Conservation (phyloP, 2,888 invertebrate genomes). For the Nomada flava region DNA sequence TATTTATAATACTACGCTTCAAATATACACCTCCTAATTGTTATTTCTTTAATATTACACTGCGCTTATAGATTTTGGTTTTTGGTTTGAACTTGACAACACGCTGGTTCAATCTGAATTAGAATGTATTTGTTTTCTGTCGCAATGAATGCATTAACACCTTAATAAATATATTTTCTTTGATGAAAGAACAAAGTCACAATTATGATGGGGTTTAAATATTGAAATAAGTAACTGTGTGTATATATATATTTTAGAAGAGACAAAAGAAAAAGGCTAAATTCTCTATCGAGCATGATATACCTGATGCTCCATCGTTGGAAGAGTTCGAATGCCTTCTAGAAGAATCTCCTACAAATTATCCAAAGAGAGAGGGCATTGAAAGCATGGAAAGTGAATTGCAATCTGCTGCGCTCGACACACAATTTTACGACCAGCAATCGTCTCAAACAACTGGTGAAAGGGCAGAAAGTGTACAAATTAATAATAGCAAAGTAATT, state of each 20-base stretch:
- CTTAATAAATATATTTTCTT: no score
- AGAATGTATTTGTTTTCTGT: no score
- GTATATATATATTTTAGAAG: constrained; percentile 68
- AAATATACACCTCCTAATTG: no score
- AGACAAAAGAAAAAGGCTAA: constrained; percentile 77
- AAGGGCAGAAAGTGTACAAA: constrained; percentile 32
- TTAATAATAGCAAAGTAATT: constrained; percentile 16
- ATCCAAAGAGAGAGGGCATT: constrained; percentile 81
- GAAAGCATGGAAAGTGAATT: constrained; percentile 83
- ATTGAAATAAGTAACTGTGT: background rate
- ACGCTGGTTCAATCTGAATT: no score
- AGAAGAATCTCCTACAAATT: constrained; percentile 82
- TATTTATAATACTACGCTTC: no score
- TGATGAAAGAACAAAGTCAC: no score
- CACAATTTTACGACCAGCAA: constrained; percentile 79
- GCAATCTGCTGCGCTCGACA: constrained; percentile 82
- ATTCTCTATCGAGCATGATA: constrained; percentile 74
- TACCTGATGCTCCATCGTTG: constrained; percentile 82
- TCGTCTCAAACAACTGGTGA: constrained; percentile 50
- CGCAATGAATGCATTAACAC: no score
- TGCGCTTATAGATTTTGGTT: no score
- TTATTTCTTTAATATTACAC: no score
- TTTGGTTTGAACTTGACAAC: no score
- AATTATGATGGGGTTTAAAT: no score
- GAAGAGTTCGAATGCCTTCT: constrained; percentile 82